Evolutionary conservation across 2,888 invertebrate genomes (phyloP), one percentile per base, ranked within the genome.

Genomic region (Caenorhabditis plicata): DNA sequence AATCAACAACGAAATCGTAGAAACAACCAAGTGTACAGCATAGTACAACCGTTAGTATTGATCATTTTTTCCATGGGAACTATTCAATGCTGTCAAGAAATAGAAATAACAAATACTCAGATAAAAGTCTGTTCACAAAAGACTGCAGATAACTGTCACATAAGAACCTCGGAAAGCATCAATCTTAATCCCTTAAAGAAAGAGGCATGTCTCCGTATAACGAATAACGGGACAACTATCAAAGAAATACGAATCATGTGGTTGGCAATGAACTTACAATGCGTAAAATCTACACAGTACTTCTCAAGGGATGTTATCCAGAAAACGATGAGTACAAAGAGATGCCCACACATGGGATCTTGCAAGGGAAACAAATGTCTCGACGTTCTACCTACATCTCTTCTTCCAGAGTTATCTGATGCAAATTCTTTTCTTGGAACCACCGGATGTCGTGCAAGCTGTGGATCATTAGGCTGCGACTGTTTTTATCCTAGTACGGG

Each of bases 381-480:
- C 4, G 8, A 19, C n/a, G 25, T 54, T n/a, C 23, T 17, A 5
- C 20, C 23, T 19, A 15, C 17, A 3, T 23, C 32, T 4, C 26
- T 4, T 20, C 17, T 47, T 13, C 32, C 15, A 19, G 55, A 55
- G 19, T n/a, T 49, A 2, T 15, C 8, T 15, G 19, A 47, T n/a
- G 38, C 17, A 11, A 42, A 55, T 19, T 8, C n/a, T 11, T 29
- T 15, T 7, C 5, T 36, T 8, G 55, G 55, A 38, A 38, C 13
- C 23, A 39, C 43, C 2, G 45, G 40, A 35, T 55, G 55, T 35
- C 19, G 8, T 4, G 43, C 33, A 20, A 22, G 20, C 5, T 55
- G 55, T 29, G 43, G 49, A 39, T 42, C 44, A 17, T 9, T 26
- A 13, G 49, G 40, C 13, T 55, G 55, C 22, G 49, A 27, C 4